Evolutionary conservation across 2,797 vertebrate species (phyloP), one percentile per base, ranked within the genome.

Genomic region (Philypnodon macrostomus): DNA sequence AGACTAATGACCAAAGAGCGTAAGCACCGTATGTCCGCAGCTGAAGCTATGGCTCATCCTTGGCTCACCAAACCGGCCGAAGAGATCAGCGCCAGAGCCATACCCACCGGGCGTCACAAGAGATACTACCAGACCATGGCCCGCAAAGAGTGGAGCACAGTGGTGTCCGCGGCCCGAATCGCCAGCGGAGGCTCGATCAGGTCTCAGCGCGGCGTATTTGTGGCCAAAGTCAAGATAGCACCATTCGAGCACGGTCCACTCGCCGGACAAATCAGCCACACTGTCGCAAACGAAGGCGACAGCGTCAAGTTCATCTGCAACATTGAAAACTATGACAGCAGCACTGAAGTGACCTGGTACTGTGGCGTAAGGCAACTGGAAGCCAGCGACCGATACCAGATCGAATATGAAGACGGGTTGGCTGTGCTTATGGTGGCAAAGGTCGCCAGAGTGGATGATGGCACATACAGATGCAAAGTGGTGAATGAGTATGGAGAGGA

Each of bases 401-500:
- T 98, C 24, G 92, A 90, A 55, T 98, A 97, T 2, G 92, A 96
- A 39, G 95, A 99, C 34, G 96, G 92, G 14, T 79, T 95, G 66
- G 94, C 96, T 55, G 91, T 89, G 15, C 93, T 99, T 67, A 93
- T 91, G 5, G 75, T 99, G 68, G 93, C 93, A 82, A 92, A 92
- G 27, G 87, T 97, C 60, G 90, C 85, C 51, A 95, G 89, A 87
- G 84, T 93, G 0, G 96, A 99, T 62, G 94, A 98, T 32, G 96
- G 97, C 49, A 98, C 93, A 14, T 99, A 99, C 77, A 91, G 96
- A 79, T 99, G 96, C 84, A 99, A 98, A 81, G 88, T 93, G 53
- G 89, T 93, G 58, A 99, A 99, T 55, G 96, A 97, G 79, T 99
- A 98, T 1, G 96, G 97, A 39, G 97, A 99, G 81, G 94, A 96